A percentile compares a stretch with the other conserved stretches of the same genome.
phyloP scores from a whole-genome alignment of 2,797 vertebrate genomes.

The Morelia viridis region DNA sequence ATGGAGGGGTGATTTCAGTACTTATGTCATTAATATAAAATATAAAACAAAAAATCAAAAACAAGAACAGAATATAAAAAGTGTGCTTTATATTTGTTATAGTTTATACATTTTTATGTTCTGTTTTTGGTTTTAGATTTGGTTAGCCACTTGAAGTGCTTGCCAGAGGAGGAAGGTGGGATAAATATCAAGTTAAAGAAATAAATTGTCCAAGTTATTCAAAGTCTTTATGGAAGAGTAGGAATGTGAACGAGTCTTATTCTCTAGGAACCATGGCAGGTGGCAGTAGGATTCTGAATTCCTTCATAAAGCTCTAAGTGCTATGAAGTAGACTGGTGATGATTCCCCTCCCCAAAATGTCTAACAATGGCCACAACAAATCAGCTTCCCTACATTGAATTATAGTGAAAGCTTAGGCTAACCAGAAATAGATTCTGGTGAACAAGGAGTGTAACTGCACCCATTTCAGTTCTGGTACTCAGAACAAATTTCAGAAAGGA shows the following conservation, averaged over 20 bases:
- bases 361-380: not conserved
- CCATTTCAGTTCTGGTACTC: not conserved
- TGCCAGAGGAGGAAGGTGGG: not conserved
- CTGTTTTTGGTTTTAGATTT: not conserved
- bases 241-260: not conserved
- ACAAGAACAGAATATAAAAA: not conserved
- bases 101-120: not conserved
- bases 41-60: not conserved
- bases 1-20: not conserved
- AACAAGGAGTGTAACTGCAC: not conserved
- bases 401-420: not conserved
- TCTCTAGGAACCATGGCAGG: not conserved
- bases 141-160: not conserved
- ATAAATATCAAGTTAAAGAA: not conserved
- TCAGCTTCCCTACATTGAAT: not conserved
- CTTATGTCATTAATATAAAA: not conserved
- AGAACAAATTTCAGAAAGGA: not conserved
- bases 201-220: not conserved
- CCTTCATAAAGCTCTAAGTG: not conserved
- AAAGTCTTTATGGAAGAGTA: not conserved
- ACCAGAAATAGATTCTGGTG: not conserved
- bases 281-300: not conserved
- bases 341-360: not conserved
- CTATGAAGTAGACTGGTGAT: not conserved
- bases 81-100: not conserved